These are phyloP conservation scores for Crax fasciolata DNA, from an alignment of 2,797 vertebrate species.

Conservation along the genomic window DNA sequence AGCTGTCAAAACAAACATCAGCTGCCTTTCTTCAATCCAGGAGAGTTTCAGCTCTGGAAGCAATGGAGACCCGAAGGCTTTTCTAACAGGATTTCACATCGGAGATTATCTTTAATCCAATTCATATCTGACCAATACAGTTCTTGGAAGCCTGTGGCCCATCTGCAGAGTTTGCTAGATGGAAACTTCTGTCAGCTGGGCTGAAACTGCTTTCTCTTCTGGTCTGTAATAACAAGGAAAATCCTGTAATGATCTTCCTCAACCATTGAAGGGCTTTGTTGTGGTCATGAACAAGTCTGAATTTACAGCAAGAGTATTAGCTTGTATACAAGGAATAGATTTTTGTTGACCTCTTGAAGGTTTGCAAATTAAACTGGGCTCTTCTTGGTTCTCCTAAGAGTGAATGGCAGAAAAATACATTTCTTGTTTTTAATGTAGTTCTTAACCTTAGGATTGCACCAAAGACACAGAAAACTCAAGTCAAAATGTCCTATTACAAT, in stretches of 20 bases:
- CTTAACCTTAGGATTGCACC: conserved; percentile 8
- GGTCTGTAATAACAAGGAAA: conserved; percentile 64
- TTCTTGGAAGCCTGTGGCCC: conserved; percentile 45
- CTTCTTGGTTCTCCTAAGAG: conserved; percentile 14
- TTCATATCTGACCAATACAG: conserved; percentile 55
- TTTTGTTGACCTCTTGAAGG: conserved; percentile 44
- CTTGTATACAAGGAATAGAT: conserved; percentile 42
- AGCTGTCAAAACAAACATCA: conserved; percentile 84
- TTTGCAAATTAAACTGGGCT: conserved; percentile 6
- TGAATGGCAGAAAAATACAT: neutral
- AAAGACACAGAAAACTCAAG: neutral
- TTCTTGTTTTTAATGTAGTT: neutral
- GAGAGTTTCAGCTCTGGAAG: conserved; percentile 56
- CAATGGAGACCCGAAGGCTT: conserved; percentile 23
- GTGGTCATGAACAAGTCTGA: conserved; percentile 54
- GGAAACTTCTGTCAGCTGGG: conserved; percentile 57
- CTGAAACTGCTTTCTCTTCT: conserved; percentile 32
- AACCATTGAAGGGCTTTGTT: conserved; percentile 51
- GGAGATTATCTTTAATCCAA: conserved; percentile 70
- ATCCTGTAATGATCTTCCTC: conserved; percentile 72
- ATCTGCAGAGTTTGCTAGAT: conserved; percentile 27
- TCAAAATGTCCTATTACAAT: neutral
- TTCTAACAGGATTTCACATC: conserved; percentile 69
- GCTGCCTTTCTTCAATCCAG: conserved; percentile 65
- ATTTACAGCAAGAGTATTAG: conserved; percentile 16